Evolutionary conservation across 1,140 invertebrate genomes (phyloP), one percentile per base, ranked within the genome.

Genomic region (Saccostrea echinata): DNA sequence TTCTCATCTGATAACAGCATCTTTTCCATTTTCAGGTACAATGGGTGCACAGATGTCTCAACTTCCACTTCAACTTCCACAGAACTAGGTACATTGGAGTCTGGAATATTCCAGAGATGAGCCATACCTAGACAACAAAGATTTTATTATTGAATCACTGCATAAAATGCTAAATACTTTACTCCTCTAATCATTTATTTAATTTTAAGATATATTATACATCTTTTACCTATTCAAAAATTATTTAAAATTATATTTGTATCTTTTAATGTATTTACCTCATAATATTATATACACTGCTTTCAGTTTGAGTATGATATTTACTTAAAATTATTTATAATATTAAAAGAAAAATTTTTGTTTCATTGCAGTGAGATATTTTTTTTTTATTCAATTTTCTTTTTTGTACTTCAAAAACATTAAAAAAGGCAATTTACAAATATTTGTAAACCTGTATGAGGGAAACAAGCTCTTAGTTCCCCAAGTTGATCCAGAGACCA

Each of bases 81-180:
- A 24, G 51, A 18, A 53, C 18, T 84, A 53, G 24, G 24, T 76
- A 21, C 68, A 51, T 61, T 55, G n/a, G 64, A 43, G 68, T 85
- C 68, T n/a, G 84, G 84, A 71, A 85, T 30, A 27, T 68, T 68
- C 64, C 64, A 68, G 11, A 68, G 21, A 68, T 68, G 24, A n/a
- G 64, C 64, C 64, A 68, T 68, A n/a, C 64, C 64, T 68, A 68
- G 1, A n/a, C n/a, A 68, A 6, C n/a, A 18, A 57, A 57, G 21
- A 57, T 21, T 18, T 57, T 57, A 18, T 18, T 57, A 18, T 57
- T 57, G 21, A 57, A 57, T 57, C 21, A 21, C 21, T 57, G 55
- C 13, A 21, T 57, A 21, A 18, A 57, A 16, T 18, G 1, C 21
- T 57, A 16, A 57, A 18, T 57, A 18, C 13, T 16, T 13, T 57